Evolutionary conservation across 2,113 vertebrate genomes (phyloP), one percentile per base, ranked within the genome.

Genomic region (Grantiella picta): DNA sequence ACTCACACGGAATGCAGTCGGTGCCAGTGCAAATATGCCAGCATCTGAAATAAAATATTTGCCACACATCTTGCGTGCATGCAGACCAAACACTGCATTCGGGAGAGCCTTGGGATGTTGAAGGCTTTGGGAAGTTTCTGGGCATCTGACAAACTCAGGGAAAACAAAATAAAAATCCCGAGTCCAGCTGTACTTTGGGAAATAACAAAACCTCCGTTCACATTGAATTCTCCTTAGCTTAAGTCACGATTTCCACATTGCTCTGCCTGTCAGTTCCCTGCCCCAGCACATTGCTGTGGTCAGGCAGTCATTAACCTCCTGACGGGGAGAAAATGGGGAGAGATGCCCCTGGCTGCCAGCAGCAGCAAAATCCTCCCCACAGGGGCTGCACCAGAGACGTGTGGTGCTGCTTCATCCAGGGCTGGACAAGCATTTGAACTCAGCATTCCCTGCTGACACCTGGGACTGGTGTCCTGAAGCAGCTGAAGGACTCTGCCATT

Each of bases 21-120:
- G 96, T 79, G 95, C 93, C 94, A 97, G 93, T 93, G 94, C 96
- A 94, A 97, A 97, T 96, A 95, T 90, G 95, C 94, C 94, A 97
- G 95, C 92, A 36, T 95, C 93, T 94, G 94, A 96, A 94, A 94
- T 92, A 65, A 94, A 96, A 91, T 97, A 96, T 95, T 97, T 96
- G 96, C 94, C 94, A 83, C 73, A 94, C 87, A 82, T 96, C 90
- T 95, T 38, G 5, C 42, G 71, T 24, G 38, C 40, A 1, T 83
- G 93, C 95, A 97, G 95, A 91, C 94, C 96, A 96, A 97, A 97
- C 95, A 95, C 89, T 40, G 91, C 75, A 42, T 85, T 50, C 0
- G 0, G 66, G 84, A 92, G 90, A 95, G 44, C 91, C 38, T 31
- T 6, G 45, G 2, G 31, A 42, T 63, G 73, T 7, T 28, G 73